A percentile compares a stretch with the other conserved stretches of the same genome.
phyloP scores from a whole-genome alignment of 1,140 invertebrate genomes.

The Nasonia vitripennis region DNA sequence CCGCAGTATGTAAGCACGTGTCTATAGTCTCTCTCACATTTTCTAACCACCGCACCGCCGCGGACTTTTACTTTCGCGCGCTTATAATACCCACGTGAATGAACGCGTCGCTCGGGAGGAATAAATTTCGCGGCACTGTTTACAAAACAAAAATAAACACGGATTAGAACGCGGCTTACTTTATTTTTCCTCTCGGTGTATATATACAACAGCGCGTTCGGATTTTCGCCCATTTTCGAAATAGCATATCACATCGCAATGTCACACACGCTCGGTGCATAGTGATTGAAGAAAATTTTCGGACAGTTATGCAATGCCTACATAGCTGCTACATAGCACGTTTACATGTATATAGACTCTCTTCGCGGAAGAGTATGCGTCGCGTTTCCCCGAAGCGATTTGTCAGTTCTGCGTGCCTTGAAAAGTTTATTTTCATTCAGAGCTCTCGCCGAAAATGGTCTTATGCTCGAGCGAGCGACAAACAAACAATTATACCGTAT shows the following conservation, averaged over 20 bases:
- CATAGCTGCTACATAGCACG: neutral
- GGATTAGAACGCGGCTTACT: neutral
- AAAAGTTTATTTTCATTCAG: neutral
- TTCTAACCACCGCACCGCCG: no score
- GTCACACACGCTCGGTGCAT: no score
- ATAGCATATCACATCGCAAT: neutral
- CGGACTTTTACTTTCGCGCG: no score
- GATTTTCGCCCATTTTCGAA: neutral
- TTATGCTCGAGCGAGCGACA: neutral
- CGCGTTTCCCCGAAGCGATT: neutral
- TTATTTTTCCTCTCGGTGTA: neutral
- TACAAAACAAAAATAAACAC: constrained; percentile 5
- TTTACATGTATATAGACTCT: no score
- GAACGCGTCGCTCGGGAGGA: neutral
- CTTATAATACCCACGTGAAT: no score
- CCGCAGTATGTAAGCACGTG: no score
- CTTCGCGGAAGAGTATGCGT: no score
- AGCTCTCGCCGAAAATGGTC: neutral
- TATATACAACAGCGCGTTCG: neutral
- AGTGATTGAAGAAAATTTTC: neutral
- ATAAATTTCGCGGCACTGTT: neutral
- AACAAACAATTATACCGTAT: no score
- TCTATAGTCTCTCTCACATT: no score
- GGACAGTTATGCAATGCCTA: neutral
- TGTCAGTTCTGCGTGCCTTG: neutral